Evolutionary conservation across 2,113 vertebrate species (phyloP).

Genomic region (Hyla sarda): DNA sequence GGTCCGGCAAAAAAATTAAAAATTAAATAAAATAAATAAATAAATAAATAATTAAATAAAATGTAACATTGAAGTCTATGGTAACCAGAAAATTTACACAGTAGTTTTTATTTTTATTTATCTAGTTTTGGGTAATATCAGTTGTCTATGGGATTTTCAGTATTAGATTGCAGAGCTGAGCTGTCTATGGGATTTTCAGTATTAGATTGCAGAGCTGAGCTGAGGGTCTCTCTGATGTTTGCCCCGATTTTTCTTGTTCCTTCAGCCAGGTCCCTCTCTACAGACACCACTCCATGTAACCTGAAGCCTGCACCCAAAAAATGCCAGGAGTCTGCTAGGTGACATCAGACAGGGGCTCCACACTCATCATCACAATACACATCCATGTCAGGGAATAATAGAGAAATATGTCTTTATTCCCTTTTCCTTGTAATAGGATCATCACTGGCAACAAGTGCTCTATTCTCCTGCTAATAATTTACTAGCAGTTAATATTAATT

Average conservation of each 20-base stretch:
- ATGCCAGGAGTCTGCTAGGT: background rate
- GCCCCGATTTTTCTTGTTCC: no score
- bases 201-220: background rate
- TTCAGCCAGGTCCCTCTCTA: background rate
- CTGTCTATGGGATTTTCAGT: background rate
- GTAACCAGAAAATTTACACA: no score
- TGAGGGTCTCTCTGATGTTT: background rate
- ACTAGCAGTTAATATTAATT: conserved; percentile 48
- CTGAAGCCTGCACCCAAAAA: background rate
- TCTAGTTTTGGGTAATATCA: background rate
- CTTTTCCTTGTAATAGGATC: conserved; percentile 15
- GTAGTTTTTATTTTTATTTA: no score
- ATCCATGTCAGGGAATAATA: background rate
- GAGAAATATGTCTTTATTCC: background rate
- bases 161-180: background rate
- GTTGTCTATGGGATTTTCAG: background rate
- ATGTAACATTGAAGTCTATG: no score
- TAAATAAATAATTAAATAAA: no score
- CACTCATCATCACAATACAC: conserved; percentile 10
- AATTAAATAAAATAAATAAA: no score
- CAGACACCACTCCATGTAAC: background rate
- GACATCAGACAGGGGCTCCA: background rate
- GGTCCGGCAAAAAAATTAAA: no score
- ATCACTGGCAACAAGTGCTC: conserved; percentile 26
- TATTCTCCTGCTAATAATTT: conserved; percentile 35